phyloP scores from a whole-genome alignment of 35 echinoderm and acorn worm species.

The Amphiura filiformis region DNA sequence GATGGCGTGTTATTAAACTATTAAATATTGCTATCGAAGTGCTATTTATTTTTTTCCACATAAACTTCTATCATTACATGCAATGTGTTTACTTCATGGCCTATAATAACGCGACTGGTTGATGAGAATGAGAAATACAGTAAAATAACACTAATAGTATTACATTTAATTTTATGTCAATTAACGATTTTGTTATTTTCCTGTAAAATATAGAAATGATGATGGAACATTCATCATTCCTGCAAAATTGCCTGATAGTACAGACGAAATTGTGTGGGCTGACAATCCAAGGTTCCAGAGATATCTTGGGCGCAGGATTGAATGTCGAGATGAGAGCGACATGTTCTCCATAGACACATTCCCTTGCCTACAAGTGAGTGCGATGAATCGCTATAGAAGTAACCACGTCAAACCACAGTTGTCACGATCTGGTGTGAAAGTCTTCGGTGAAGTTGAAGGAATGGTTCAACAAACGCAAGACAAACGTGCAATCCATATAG shows the following conservation, averaged over 20 bases:
- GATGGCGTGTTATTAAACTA: no score
- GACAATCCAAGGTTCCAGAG: background rate
- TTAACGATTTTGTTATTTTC: no score
- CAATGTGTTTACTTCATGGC: no score
- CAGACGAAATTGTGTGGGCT: background rate
- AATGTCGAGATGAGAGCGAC: background rate
- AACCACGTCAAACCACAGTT: background rate
- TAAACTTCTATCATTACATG: no score
- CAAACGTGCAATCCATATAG: background rate
- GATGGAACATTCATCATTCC: background rate
- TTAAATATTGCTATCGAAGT: no score
- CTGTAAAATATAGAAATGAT: background rate
- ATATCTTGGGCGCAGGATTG: background rate
- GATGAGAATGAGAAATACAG: no score
- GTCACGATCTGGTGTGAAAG: background rate
- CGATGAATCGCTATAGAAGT: background rate
- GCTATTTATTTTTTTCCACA: no score
- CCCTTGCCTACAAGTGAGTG: background rate
- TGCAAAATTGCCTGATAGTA: background rate
- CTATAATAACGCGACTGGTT: no score
- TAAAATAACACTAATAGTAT: no score
- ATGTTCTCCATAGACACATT: background rate
- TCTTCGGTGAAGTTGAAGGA: background rate
- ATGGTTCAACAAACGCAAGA: background rate
- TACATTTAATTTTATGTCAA: no score